Base-by-base conservation (phyloP, 2,797 vertebrate genomes). In the Champsocephalus gunnari region DNA sequence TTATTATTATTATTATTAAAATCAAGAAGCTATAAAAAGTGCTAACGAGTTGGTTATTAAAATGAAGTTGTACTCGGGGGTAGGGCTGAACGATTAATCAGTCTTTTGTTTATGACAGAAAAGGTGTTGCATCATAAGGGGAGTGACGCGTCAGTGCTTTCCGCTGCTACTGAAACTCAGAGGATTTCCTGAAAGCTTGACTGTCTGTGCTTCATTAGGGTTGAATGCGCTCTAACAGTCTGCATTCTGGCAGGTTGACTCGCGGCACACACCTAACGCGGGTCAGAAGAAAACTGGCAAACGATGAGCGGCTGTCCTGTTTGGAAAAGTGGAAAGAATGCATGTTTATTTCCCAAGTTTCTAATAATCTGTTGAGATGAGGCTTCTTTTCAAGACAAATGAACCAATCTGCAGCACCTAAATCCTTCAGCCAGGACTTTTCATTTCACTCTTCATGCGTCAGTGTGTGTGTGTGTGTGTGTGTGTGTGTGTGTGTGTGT, bases 161-260 rank as follows among this genome's bases (percentile, higher is more conserved):
- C 28, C 1, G 2, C 6, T 16, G 0, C 4, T 47, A 43, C 44
- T 38, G 43, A 19, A 69, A 10, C 54, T n/a, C 10, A 9, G 21
- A 17, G 21, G 11, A 60, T 61, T 32, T 47, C 12, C 50, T 32
- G 32, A 24, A 32, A 21, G 51, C 66, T 28, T 1, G 13, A 16
- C 49, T 74, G 65, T 70, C 28, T 34, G 32, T 55, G 34, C 8
- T 38, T 60, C 19, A 41, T 24, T 7, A 47, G 38, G 11, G 34
- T 51, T 66, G 7, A 69, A 69, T 54, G 17, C 56, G 61, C 60
- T 73, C 73, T 21, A 41, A 48, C 43, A 47, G 38, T 54, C 63
- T 64, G 55, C 51, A 28, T 49, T 77, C 59, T 56, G 82, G 86
- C 91, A 91, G 21, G 60, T 92, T 90, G 58, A 82, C 51, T 71